Conservation (phyloP, 2,797 vertebrate genomes). For the Taenioides sp. region DNA sequence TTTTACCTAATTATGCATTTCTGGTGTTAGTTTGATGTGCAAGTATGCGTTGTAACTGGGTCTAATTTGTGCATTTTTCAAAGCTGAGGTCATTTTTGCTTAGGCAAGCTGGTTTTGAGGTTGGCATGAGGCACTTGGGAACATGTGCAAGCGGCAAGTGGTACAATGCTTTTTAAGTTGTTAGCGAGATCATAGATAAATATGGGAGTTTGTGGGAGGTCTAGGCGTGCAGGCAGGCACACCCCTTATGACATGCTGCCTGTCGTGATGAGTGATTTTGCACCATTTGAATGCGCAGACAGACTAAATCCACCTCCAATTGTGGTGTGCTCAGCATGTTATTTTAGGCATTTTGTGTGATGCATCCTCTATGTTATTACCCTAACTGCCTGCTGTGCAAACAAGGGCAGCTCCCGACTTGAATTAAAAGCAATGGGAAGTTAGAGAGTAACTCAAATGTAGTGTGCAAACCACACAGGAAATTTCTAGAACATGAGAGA, state of each 20-base stretch:
- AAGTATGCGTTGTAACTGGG: conserved; percentile 38
- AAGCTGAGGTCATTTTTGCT: conserved; percentile 48
- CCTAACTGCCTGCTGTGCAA: conserved; percentile 49
- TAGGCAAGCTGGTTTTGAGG: conserved; percentile 30
- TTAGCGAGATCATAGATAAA: conserved; percentile 51
- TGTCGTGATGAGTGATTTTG: conserved; percentile 40
- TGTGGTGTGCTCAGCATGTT: conserved; percentile 38
- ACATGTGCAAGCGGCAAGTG: conserved; percentile 21
- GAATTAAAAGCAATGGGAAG: conserved; percentile 37
- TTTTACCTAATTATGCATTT: conserved; percentile 50
- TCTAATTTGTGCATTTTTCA: conserved; percentile 55
- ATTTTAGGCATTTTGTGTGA: conserved; percentile 50
- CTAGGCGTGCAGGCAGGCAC: conserved; percentile 28
- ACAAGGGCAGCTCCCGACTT: conserved; percentile 45
- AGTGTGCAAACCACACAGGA: conserved; percentile 47
- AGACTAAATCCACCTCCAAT: conserved; percentile 44
- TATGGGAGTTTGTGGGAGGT: conserved; percentile 56
- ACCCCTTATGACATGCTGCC: conserved; percentile 29
- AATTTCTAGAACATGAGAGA: conserved; percentile 43
- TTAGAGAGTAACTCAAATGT: conserved; percentile 25
- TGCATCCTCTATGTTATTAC: conserved; percentile 58
- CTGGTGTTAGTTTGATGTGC: conserved; percentile 30
- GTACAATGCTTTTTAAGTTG: conserved; percentile 11
- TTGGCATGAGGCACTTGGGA: conserved; percentile 23
- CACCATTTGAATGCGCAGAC: conserved; percentile 31